phyloP scores from a whole-genome alignment of 92 coral and sea anemone genomes.

The Blastomussa wellsi region DNA sequence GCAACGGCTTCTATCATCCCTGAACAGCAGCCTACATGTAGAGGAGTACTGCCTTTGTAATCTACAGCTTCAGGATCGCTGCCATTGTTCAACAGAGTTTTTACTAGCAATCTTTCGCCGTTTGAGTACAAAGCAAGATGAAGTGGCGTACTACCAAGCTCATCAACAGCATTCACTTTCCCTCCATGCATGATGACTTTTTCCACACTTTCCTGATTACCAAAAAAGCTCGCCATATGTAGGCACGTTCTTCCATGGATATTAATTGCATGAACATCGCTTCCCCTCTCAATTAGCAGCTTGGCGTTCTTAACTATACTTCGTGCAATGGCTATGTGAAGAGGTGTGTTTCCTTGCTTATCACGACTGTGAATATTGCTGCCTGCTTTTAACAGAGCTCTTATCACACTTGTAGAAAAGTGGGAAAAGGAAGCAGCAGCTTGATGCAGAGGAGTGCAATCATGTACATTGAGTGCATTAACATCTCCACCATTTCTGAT shows the following conservation, averaged over 20 bases:
- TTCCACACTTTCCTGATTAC: no score
- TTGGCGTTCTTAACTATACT: neutral
- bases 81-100: no score
- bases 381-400: neutral
- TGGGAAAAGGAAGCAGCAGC: neutral
- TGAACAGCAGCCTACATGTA: neutral
- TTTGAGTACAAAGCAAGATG: no score
- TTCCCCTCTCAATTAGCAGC: neutral
- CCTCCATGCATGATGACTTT: no score
- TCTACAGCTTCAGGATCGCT: no score
- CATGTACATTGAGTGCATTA: neutral
- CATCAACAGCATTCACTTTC: no score
- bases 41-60: no score
- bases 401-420: neutral
- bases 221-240: no score
- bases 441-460: neutral
- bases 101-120: no score
- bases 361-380: neutral
- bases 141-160: no score
- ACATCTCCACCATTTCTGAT: neutral
- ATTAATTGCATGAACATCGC: neutral
- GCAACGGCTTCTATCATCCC: neutral
- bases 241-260: no score
- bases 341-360: neutral
- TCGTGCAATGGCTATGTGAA: neutral